Evolutionary conservation across 2,888 invertebrate genomes (phyloP).

Genomic region (Stictocephala bisonia): DNA sequence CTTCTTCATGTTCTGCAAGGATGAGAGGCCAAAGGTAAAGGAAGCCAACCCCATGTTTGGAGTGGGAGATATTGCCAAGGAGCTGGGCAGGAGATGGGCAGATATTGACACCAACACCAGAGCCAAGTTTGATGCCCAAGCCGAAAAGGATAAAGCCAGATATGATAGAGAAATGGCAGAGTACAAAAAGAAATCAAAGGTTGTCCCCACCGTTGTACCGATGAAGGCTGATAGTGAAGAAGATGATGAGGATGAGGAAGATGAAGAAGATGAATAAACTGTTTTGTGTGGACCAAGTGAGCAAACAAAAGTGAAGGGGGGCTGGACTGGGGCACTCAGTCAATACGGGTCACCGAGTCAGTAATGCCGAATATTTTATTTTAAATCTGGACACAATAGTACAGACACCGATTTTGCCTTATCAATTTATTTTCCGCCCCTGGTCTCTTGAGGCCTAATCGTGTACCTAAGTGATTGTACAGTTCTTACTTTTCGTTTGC

Average conservation of each 20-base stretch:
- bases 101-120: slow-evolving; percentile 86
- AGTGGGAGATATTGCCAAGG: slow-evolving; percentile 97
- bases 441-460: slow-evolving; percentile 26
- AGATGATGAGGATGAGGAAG: slow-evolving; percentile 58
- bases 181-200: slow-evolving; percentile 75
- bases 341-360: no score
- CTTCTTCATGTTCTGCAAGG: slow-evolving; percentile 99
- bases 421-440: slow-evolving; percentile 30
- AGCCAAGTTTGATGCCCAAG: slow-evolving; percentile 92
- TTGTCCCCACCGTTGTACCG: slow-evolving; percentile 4
- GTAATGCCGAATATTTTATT: no score
- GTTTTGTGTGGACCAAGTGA: not conserved
- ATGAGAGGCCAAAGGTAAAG: slow-evolving; percentile 95
- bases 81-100: slow-evolving; percentile 95
- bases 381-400: slow-evolving; percentile 21
- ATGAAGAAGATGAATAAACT: slow-evolving; percentile 55
- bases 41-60: slow-evolving; percentile 92
- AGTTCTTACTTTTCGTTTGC: slow-evolving; percentile 26
- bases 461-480: slow-evolving; percentile 36
- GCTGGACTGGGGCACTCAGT: not conserved
- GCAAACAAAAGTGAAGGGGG: not conserved
- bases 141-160: slow-evolving; percentile 94
- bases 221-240: slow-evolving; percentile 52
- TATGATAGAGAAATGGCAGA: slow-evolving; percentile 94
- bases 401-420: slow-evolving; percentile 38